Evolutionary conservation across 1,140 invertebrate genomes (phyloP).

Genomic region (Aethina tumida): DNA sequence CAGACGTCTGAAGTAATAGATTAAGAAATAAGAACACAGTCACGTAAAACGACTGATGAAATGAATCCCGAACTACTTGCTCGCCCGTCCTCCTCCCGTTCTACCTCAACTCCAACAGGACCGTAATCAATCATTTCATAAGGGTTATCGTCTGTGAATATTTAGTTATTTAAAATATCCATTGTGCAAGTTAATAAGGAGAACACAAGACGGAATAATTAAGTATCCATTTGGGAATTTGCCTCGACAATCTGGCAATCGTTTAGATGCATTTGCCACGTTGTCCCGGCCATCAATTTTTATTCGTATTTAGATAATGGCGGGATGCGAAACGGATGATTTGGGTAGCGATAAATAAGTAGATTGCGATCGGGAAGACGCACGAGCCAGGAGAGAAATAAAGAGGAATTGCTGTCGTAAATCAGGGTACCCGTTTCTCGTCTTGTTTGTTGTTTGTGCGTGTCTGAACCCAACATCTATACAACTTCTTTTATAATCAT

Average conservation of each 20-base stretch:
- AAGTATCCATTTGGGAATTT: too few relatives aligned
- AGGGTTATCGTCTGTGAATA: too few relatives aligned
- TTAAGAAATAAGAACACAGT: slow-evolving; percentile 32
- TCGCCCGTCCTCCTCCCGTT: background rate
- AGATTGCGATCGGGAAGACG: slow-evolving; percentile 24
- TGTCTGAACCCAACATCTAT: slow-evolving; percentile 12
- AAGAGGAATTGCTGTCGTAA: slow-evolving; percentile 33
- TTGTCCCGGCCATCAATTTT: too few relatives aligned
- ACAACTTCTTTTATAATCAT: slow-evolving; percentile 21
- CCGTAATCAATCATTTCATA: background rate
- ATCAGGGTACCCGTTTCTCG: slow-evolving; percentile 21
- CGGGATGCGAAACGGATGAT: slow-evolving; percentile 22
- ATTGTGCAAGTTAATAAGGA: too few relatives aligned
- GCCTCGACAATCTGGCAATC: too few relatives aligned
- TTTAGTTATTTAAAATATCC: too few relatives aligned
- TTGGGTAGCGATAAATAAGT: slow-evolving; percentile 32
- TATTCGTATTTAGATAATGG: slow-evolving; percentile 20
- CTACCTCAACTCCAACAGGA: background rate
- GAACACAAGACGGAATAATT: too few relatives aligned
- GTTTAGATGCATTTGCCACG: too few relatives aligned
- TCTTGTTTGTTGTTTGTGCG: slow-evolving; percentile 6
- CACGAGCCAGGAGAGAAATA: slow-evolving; percentile 32
- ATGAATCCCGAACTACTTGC: slow-evolving; percentile 11
- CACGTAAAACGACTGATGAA: slow-evolving; percentile 24
- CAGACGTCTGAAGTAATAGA: slow-evolving; percentile 30